Conservation (phyloP, 2,797 vertebrate genomes). For the Acanthopagrus latus region DNA sequence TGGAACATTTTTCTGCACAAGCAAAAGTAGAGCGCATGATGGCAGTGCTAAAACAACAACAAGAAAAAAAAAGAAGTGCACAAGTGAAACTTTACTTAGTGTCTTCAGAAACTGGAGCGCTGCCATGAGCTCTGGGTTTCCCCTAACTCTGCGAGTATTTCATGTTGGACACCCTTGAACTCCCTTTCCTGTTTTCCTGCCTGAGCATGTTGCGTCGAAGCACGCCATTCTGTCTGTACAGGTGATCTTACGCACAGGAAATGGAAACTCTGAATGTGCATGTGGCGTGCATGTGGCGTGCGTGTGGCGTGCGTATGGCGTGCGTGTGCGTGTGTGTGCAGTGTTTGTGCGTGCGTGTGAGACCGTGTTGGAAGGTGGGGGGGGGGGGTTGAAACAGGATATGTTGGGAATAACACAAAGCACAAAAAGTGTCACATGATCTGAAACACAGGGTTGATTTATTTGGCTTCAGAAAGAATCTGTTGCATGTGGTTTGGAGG, state of each 20-base stretch:
- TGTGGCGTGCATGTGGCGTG: slow-evolving; percentile 49
- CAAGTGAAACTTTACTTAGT: slow-evolving; percentile 61
- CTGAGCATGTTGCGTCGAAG: slow-evolving; percentile 77
- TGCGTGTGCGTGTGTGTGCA: slow-evolving; percentile 29
- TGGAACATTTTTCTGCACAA: slow-evolving; percentile 61
- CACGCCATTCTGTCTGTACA: slow-evolving; percentile 81
- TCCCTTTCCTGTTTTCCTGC: slow-evolving; percentile 85
- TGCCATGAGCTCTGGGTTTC: slow-evolving; percentile 78
- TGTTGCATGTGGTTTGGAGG: slow-evolving; percentile 85
- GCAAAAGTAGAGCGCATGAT: slow-evolving; percentile 70
- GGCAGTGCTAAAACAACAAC: slow-evolving; percentile 67
- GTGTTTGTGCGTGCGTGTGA: slow-evolving; percentile 25
- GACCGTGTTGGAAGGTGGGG: slow-evolving; percentile 11
- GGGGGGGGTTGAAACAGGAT: slow-evolving; percentile 74
- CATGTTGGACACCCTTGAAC: slow-evolving; percentile 83
- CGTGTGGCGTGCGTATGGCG: slow-evolving; percentile 53
- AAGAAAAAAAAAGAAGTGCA: slow-evolving; percentile 50
- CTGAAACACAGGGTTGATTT: slow-evolving; percentile 83
- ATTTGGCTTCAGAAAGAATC: slow-evolving; percentile 84
- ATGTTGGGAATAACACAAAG: slow-evolving; percentile 85
- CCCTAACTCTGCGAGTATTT: slow-evolving; percentile 77
- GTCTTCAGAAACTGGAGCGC: slow-evolving; percentile 70
- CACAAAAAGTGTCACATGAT: slow-evolving; percentile 84
- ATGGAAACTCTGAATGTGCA: slow-evolving; percentile 82
- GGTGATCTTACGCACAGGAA: slow-evolving; percentile 84